Evolutionary conservation across 1,140 invertebrate genomes (phyloP).

Genomic region (Caenorhabditis inopinata): DNA sequence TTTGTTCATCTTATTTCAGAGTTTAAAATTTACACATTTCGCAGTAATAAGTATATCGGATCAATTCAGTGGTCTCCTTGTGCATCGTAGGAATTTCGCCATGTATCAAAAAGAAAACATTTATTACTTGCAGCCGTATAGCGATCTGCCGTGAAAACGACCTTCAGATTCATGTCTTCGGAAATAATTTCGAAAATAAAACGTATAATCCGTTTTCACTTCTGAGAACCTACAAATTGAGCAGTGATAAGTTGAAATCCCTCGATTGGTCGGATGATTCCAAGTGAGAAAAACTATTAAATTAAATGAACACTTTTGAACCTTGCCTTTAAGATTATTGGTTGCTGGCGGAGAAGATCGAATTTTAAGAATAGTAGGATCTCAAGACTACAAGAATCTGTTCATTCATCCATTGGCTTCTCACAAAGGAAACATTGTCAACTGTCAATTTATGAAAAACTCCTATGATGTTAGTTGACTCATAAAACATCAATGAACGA

Average conservation of each 20-base stretch:
- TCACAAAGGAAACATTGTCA: conserved; percentile 80
- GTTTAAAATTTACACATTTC: conserved; percentile 79
- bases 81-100: conserved; percentile 72
- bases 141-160: conserved; percentile 82
- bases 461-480: conserved; percentile 74
- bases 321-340: conserved; percentile 17
- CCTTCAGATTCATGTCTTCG: conserved; percentile 82
- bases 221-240: conserved; percentile 78
- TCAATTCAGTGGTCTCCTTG: conserved; percentile 87
- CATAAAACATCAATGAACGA: conserved; percentile 33
- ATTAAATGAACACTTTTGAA: not conserved
- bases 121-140: conserved; percentile 72
- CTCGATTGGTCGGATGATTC: conserved; percentile 90
- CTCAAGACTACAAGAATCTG: conserved; percentile 70
- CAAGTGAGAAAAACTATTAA: conserved; percentile 67
- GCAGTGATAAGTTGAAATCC: conserved; percentile 79
- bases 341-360: conserved; percentile 43
- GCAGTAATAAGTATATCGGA: conserved; percentile 77
- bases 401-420: conserved; percentile 73
- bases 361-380: conserved; percentile 21
- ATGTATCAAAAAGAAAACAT: not conserved
- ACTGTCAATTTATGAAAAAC: conserved; percentile 82
- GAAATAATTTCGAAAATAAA: conserved; percentile 76
- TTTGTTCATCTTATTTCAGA: conserved; percentile 84
- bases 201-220: conserved; percentile 86